These are phyloP conservation scores for Acromyrmex heyeri DNA, from an alignment of 1,140 invertebrate genomes.

Conservation along the genomic window DNA sequence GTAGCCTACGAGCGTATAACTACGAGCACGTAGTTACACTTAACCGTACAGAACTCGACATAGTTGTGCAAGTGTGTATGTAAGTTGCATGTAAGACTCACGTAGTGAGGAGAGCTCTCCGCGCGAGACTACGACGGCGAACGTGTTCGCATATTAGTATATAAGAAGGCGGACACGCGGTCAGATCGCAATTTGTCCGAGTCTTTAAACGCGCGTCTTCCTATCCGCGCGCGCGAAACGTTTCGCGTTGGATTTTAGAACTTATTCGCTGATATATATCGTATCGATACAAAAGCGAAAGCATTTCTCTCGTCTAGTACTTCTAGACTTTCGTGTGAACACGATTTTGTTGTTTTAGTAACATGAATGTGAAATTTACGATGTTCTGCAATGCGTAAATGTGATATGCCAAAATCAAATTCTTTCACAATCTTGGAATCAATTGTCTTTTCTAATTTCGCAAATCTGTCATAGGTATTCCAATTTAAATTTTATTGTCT, in stretches of 20 bases:
- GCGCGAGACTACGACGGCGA: slow-evolving; percentile 19
- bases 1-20: slow-evolving; percentile 34
- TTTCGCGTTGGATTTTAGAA: slow-evolving; percentile 9
- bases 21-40: slow-evolving; percentile 35
- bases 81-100: slow-evolving; percentile 21
- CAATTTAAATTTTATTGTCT: neutral
- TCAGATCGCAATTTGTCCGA: slow-evolving; percentile 69
- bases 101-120: slow-evolving; percentile 7
- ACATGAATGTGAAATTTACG: neutral
- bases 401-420: neutral
- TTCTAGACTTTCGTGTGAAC: neutral
- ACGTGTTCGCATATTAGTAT: slow-evolving; percentile 53
- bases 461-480: neutral
- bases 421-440: neutral
- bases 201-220: slow-evolving; percentile 66
- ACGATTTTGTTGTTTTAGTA: neutral
- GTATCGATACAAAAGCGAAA: neutral
- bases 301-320: neutral
- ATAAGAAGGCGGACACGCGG: slow-evolving; percentile 60
- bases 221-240: slow-evolving; percentile 35
- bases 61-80: slow-evolving; percentile 21
- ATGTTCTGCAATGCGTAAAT: neutral
- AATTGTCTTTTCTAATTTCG: neutral
- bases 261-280: neutral
- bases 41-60: slow-evolving; percentile 43